Base-by-base conservation (phyloP, 2,113 vertebrate species). In the Odocoileus virginianus region DNA sequence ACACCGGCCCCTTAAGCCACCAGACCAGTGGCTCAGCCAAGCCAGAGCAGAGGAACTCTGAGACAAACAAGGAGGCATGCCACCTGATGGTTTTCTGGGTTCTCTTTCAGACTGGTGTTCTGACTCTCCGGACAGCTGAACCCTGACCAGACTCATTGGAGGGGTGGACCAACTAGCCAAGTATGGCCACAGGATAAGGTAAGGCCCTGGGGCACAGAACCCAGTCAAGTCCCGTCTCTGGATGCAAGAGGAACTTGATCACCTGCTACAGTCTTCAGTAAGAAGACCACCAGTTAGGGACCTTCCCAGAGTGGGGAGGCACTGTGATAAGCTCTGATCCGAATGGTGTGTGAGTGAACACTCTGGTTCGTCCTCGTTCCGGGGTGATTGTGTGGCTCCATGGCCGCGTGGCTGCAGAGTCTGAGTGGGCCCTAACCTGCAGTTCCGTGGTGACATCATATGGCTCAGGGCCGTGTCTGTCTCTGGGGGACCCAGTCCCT, bases 51-150 rank as follows among this genome's bases (percentile, higher is more conserved):
- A 67, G 61, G 61, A 67, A 67, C 7, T n/a, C 61, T n/a, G 61
- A 64, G 61, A 67, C 7, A 7, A n/a, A 16, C 4, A 2, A n/a
- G 33, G 61, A 1, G 2, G 16, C 61, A 5, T 0, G 7, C 61
- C 33, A 17, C 61, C 33, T 67, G 61, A n/a, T 7, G 2, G 30
- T 61, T 61, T 61, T 33, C 60, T 33, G 60, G 60, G 60, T 61
- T 64, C 30, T 64, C 60, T 64, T 33, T 3, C 14, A 33, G 60
- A 64, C 30, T 33, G 60, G 7, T 67, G 61, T n/a, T 67, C 61
- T n/a, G 61, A 67, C 61, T n/a, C 17, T 67, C 33, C 16, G 9
- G 33, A 67, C 33, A 19, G 61, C 33, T n/a, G 33, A 67, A n/a
- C 33, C 16, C 33, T n/a, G 61, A 67, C 61, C 61, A n/a, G 33